These are phyloP conservation scores for Drosophila tani DNA, from an alignment of 1,140 invertebrate genomes.

Conservation along the genomic window DNA sequence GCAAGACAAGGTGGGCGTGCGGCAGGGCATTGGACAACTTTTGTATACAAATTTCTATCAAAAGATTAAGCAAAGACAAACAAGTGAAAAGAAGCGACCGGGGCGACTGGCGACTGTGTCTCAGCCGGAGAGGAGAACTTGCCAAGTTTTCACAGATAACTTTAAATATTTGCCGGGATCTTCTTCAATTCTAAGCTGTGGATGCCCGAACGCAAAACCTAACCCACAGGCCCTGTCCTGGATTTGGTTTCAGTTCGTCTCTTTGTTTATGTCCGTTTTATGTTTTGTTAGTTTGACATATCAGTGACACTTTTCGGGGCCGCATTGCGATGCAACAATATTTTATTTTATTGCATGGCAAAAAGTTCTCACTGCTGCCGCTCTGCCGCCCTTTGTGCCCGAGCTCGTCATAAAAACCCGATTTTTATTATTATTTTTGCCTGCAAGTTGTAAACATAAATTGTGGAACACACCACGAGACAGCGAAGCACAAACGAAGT, in stretches of 20 bases:
- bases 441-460: slow-evolving; percentile 74
- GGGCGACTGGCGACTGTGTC: slow-evolving; percentile 7
- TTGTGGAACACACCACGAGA: slow-evolving; percentile 39
- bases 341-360: slow-evolving; percentile 75
- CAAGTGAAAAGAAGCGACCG: slow-evolving; percentile 62
- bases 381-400: slow-evolving; percentile 3
- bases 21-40: slow-evolving; percentile 54
- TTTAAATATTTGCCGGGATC: slow-evolving; percentile 68
- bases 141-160: slow-evolving; percentile 73
- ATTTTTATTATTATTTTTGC: slow-evolving; percentile 72
- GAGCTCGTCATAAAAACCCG: slow-evolving; percentile 66
- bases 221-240: slow-evolving; percentile 12
- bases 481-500: slow-evolving; percentile 17
- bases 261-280: slow-evolving; percentile 73
- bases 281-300: slow-evolving; percentile 82
- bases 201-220: slow-evolving; percentile 1
- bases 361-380: slow-evolving; percentile 42
- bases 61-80: slow-evolving; percentile 83
- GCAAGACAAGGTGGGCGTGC: slow-evolving; percentile 5
- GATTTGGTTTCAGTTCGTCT: slow-evolving; percentile 33
- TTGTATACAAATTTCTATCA: slow-evolving; percentile 82
- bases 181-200: slow-evolving; percentile 12
- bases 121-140: slow-evolving; percentile 32
- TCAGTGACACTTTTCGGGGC: slow-evolving; percentile 72
- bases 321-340: slow-evolving; percentile 69